Evolutionary conservation across 2,888 invertebrate species (phyloP).

Genomic region (Caenorhabditis wallacei): DNA sequence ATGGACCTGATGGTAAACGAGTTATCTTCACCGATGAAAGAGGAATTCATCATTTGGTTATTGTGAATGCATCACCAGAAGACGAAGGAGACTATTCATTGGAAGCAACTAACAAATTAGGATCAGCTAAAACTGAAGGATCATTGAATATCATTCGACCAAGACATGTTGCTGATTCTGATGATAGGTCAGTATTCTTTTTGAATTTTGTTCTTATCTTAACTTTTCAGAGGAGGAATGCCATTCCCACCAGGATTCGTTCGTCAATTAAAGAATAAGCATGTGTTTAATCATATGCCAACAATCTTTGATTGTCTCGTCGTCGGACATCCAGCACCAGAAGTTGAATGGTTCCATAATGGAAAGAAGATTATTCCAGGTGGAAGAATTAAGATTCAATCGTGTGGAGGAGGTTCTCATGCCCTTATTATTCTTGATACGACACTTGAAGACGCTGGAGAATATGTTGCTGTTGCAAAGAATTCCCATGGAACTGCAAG

Average conservation of each 20-base stretch:
- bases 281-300: constrained; percentile 83
- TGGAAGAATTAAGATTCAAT: constrained; percentile 84
- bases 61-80: constrained; percentile 81
- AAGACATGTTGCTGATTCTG: constrained; percentile 65
- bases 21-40: constrained; percentile 82
- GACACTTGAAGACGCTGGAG: constrained; percentile 81
- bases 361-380: constrained; percentile 84
- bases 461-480: constrained; percentile 82
- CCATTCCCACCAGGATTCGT: constrained; percentile 83
- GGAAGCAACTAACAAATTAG: constrained; percentile 83
- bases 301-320: constrained; percentile 83
- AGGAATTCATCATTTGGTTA: constrained; percentile 82
- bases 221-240: constrained; percentile 73
- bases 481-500: constrained; percentile 81
- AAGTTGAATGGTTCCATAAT: constrained; percentile 84
- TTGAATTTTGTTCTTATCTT: background rate
- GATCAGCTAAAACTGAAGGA: constrained; percentile 81
- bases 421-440: constrained; percentile 82
- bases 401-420: constrained; percentile 82
- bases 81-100: constrained; percentile 83
- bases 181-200: constrained; percentile 62
- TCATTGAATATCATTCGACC: constrained; percentile 80
- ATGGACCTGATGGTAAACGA: constrained; percentile 78
- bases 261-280: constrained; percentile 83
- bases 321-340: constrained; percentile 81